These are phyloP conservation scores for Sorex araneus DNA, from an alignment of 2,113 vertebrate species.

Conservation along the genomic window DNA sequence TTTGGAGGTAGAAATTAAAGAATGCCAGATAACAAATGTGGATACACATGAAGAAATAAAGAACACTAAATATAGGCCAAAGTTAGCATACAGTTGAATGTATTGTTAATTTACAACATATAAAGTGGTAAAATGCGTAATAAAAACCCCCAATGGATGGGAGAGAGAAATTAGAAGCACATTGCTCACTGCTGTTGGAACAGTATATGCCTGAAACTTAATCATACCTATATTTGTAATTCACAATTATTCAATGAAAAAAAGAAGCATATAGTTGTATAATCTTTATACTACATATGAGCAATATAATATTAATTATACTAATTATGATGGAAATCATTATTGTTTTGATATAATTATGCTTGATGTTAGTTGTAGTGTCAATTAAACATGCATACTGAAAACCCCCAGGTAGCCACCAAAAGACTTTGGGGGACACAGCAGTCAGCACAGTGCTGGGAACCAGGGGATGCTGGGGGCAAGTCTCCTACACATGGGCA, in stretches of 20 bases:
- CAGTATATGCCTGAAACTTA: no score
- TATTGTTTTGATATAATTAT: no score
- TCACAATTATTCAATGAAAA: no score
- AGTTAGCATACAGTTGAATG: slow-evolving; percentile 8
- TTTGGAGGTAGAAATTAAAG: background rate
- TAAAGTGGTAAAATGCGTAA: slow-evolving; percentile 2
- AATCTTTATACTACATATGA: background rate
- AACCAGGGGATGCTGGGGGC: no score
- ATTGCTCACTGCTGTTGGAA: no score
- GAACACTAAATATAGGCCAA: background rate
- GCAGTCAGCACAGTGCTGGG: no score
- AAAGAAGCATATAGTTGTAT: background rate
- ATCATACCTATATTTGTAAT: no score
- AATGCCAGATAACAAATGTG: background rate
- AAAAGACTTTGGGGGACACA: background rate
- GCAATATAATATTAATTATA: background rate
- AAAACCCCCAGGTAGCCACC: background rate
- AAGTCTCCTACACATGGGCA: no score
- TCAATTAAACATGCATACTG: background rate
- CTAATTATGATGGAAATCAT: no score
- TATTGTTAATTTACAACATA: background rate
- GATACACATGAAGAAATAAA: slow-evolving; percentile 27
- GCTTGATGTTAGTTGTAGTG: background rate
- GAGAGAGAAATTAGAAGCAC: background rate
- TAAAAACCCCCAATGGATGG: background rate